phyloP scores from a whole-genome alignment of 2,113 vertebrate genomes.

The Caretta caretta region DNA sequence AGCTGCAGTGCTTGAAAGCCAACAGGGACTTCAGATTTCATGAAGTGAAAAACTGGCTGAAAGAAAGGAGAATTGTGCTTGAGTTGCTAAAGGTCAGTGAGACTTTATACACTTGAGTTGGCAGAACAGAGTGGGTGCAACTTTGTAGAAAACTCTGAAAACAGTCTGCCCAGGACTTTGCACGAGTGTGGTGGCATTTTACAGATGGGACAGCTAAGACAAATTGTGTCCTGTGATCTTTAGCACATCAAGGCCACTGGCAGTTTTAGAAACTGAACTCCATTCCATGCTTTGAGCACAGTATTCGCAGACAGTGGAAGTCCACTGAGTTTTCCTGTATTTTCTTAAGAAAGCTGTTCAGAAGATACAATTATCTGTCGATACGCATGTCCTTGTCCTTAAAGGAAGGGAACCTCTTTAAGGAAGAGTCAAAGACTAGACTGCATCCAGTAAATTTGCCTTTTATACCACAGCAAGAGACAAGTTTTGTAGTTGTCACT shows the following conservation, averaged over 20 bases:
- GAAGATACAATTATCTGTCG: neutral
- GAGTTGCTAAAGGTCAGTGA: constrained; percentile 51
- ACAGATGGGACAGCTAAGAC: neutral
- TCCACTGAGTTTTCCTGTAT: constrained; percentile 3
- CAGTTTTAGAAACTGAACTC: neutral
- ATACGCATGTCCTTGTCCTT: neutral
- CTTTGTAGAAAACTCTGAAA: constrained; percentile 56
- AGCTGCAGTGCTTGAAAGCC: constrained; percentile 34
- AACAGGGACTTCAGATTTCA: constrained; percentile 62
- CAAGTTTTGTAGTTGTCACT: neutral
- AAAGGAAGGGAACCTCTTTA: neutral
- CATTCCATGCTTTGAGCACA: neutral
- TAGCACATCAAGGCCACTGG: neutral
- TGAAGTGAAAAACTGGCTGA: constrained; percentile 57
- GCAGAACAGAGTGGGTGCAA: constrained; percentile 64
- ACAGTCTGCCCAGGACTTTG: constrained; percentile 16
- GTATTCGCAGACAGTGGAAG: neutral
- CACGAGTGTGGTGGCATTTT: neutral
- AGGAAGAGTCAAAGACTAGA: neutral
- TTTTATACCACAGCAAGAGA: neutral
- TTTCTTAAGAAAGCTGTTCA: neutral
- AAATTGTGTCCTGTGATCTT: neutral
- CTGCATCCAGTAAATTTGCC: neutral
- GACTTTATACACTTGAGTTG: constrained; percentile 2
- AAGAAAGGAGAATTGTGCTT: constrained; percentile 68